These are phyloP conservation scores for Lemur catta DNA, from an alignment of 2,797 vertebrate species.

Conservation along the genomic window DNA sequence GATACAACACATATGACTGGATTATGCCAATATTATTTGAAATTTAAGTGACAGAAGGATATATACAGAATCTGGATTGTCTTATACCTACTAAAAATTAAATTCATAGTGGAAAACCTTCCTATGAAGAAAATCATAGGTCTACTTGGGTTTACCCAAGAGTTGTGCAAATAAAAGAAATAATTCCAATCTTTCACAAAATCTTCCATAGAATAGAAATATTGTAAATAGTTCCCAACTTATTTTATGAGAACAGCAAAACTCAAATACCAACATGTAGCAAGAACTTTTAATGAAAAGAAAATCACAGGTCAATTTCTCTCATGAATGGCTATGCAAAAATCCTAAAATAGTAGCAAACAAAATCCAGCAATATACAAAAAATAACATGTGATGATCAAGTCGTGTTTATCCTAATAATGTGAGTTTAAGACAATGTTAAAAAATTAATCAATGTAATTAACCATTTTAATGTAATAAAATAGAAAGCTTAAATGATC, in stretches of 20 bases:
- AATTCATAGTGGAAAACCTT: neutral
- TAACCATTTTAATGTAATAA: neutral
- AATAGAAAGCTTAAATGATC: neutral
- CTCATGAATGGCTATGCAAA: neutral
- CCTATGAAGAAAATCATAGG: neutral
- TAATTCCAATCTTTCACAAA: neutral
- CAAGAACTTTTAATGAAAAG: neutral
- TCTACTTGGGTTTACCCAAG: neutral
- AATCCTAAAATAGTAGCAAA: neutral
- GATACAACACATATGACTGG: neutral
- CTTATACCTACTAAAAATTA: neutral
- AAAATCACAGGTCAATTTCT: neutral
- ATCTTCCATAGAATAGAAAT: neutral
- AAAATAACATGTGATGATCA: neutral
- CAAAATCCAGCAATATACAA: neutral
- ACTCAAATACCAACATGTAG: neutral
- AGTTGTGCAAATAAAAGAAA: neutral
- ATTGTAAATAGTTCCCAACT: neutral
- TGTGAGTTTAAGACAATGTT: neutral
- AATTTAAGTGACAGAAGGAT: neutral
- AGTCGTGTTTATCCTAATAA: neutral
- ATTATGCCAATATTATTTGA: neutral
- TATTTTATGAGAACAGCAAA: neutral
- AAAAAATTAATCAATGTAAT: neutral
- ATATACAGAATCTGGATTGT: neutral